Base-by-base conservation (phyloP, 2,888 invertebrate species). In the Andrena haemorrhoa region DNA sequence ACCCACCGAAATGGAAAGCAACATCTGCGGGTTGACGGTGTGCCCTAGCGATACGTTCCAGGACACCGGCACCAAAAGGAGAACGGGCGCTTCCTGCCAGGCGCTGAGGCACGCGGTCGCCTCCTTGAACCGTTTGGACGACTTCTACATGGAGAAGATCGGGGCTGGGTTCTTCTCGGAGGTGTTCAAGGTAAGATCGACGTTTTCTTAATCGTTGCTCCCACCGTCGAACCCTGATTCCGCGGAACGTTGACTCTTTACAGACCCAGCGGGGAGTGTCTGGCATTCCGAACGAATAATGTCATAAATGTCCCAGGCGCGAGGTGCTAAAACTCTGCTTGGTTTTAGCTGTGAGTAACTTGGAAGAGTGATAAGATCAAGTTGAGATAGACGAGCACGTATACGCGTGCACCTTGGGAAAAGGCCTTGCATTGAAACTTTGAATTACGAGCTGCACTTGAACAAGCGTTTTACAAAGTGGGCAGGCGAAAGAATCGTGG, bases 91-190 rank as follows among this genome's bases (percentile, higher is more conserved):
- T 31, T 98, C 98, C 3, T 99, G 98, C 94, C 97, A 97, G 90
- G 99, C 99, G 58, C 95, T 99, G 71, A 96, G 97, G 92, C 97
- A 98, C 90, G 98, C 99, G 65, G 98, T 99, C 75, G 97, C 98
- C 66, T 97, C 98, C 60, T 95, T 99, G 72, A 98, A 98, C 93
- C 96, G 98, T 61, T 96, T 98, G 88, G 98, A 99, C 94, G 99
- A 99, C 95, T 99, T 99, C 94, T 95, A 96, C 88, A 96, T 97
- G 93, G 98, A 98, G 94, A 98, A 98, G 94, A 98, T 99, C 91
- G 99, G 99, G 65, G 95, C 97, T 69, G 99, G 99, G 85, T 99
- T 99, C 95, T 99, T 99, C 95, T 99, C 99, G 4, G 98, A 98
- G 95, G 99, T 99, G 84, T 99, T 97, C 95, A 99, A 99, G 97